These are phyloP conservation scores for Oryzias curvinotus DNA, from an alignment of 2,113 vertebrate genomes.

Conservation along the genomic window DNA sequence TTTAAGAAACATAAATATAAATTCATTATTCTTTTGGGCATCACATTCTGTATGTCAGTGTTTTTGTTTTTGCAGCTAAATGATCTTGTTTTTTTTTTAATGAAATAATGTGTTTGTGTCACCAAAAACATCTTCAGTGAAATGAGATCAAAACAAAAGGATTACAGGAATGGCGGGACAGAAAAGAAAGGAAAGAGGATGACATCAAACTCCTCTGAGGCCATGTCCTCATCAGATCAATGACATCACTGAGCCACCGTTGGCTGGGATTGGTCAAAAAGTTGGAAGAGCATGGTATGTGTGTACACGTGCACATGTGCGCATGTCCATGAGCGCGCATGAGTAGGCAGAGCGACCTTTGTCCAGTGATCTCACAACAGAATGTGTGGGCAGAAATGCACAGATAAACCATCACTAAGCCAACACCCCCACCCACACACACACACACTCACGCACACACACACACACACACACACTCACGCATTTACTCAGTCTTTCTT, in stretches of 20 bases:
- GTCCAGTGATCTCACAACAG: constrained; percentile 63
- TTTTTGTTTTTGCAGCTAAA: no score
- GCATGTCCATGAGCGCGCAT: constrained; percentile 7
- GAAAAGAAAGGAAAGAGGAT: constrained; percentile 29
- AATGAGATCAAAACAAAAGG: background rate
- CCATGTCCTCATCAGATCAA: constrained; percentile 67
- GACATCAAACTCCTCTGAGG: constrained; percentile 64
- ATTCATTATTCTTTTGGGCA: no score
- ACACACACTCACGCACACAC: constrained; percentile 20
- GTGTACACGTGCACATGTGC: constrained; percentile 7
- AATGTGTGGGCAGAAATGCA: constrained; percentile 54
- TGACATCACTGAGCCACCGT: constrained; percentile 67
- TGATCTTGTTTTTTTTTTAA: no score
- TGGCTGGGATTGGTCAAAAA: constrained; percentile 66
- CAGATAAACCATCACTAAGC: constrained; percentile 47
- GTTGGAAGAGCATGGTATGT: constrained; percentile 55
- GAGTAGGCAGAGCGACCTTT: constrained; percentile 49
- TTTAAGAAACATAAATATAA: no score
- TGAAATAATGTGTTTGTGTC: no score
- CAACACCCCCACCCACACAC: constrained; percentile 18
- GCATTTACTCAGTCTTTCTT: background rate
- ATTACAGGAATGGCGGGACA: background rate
- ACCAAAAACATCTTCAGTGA: background rate
- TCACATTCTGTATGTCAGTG: no score
- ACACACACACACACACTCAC: background rate